phyloP scores from a whole-genome alignment of 1,140 invertebrate species.

The Globodera ellingtonae region DNA sequence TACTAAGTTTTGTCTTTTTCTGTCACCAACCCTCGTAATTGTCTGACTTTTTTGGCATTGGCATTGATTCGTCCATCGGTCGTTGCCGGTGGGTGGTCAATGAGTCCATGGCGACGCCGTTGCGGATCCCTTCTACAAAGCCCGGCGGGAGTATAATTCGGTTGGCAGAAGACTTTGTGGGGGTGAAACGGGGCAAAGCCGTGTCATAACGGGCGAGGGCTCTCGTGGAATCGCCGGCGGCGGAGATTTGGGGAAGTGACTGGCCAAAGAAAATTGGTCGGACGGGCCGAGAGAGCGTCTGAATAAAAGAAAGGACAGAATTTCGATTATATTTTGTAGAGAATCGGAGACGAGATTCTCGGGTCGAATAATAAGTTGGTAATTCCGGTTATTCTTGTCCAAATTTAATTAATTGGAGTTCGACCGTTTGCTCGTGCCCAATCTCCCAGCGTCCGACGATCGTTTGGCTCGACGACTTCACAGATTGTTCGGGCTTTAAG shows the following conservation, averaged over 20 bases:
- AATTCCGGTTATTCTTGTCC: no score
- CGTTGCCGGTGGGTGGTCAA: neutral
- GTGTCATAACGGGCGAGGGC: constrained; percentile 33
- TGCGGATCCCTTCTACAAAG: constrained; percentile 28
- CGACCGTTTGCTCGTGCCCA: neutral
- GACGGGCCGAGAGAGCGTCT: neutral
- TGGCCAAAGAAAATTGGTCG: neutral
- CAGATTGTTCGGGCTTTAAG: neutral
- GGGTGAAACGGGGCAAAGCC: constrained; percentile 27
- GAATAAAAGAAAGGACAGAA: neutral
- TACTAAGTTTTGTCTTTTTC: neutral
- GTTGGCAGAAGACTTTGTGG: neutral
- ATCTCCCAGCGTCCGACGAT: neutral
- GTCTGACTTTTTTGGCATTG: constrained; percentile 2
- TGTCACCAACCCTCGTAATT: constrained; percentile 9
- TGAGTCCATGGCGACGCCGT: constrained; percentile 5
- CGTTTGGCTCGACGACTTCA: neutral
- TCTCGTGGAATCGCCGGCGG: neutral
- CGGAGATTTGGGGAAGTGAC: neutral
- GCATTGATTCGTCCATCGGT: constrained; percentile 2
- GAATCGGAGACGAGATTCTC: no score
- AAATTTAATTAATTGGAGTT: no score
- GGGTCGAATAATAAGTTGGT: no score
- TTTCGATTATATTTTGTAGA: no score
- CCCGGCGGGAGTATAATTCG: constrained; percentile 25